A percentile compares a stretch with the other conserved stretches of the same genome.
phyloP scores from a whole-genome alignment of 2,113 vertebrate species.

The Microcebus lehilahytsara region DNA sequence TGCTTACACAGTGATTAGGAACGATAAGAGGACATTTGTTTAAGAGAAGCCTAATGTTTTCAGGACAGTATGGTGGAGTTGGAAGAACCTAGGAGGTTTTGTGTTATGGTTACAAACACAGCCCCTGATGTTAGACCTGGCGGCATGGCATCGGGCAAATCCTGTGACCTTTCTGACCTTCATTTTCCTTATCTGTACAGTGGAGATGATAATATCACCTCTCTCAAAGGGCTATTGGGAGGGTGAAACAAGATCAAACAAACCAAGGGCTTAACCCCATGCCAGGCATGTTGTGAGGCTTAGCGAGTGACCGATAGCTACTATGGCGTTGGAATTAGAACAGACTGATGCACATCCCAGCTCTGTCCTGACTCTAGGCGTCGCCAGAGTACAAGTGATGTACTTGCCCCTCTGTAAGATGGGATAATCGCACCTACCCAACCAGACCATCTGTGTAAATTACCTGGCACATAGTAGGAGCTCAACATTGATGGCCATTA shows the following conservation, averaged over 20 bases:
- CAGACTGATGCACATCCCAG: background rate
- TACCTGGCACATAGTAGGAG: background rate
- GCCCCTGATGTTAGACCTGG: background rate
- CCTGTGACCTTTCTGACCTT: background rate
- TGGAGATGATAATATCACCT: background rate
- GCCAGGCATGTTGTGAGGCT: background rate
- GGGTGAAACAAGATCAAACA: background rate
- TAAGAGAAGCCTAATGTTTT: background rate
- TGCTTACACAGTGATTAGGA: background rate
- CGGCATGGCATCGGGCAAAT: background rate
- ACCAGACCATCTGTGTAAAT: background rate
- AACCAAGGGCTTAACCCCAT: background rate
- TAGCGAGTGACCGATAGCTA: background rate
- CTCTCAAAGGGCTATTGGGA: background rate
- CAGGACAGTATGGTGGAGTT: background rate
- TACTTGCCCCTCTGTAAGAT: background rate
- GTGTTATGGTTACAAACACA: background rate
- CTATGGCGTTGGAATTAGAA: background rate
- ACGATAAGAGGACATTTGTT: background rate
- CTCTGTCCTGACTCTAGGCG: fast-evolving
- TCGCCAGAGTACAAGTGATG: background rate
- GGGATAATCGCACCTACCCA: background rate
- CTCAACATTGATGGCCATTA: background rate
- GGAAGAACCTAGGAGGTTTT: background rate
- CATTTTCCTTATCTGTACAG: background rate